Evolutionary conservation across 2,888 invertebrate genomes (phyloP).

Genomic region (Volucella inflata): DNA sequence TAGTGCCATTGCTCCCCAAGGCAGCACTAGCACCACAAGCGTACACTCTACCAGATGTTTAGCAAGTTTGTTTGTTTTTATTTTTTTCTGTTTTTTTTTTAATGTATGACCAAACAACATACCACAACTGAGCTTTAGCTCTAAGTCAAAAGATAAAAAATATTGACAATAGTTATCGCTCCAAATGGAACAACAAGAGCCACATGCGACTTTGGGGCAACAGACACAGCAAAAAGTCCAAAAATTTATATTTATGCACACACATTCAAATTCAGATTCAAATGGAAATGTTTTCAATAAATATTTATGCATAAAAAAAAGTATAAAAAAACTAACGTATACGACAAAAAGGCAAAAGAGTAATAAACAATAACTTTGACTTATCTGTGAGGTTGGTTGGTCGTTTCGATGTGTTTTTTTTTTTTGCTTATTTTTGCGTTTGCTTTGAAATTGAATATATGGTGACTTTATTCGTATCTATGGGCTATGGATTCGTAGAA

Average conservation of each 20-base stretch:
- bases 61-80: too few relatives aligned
- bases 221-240: slow-evolving; percentile 37
- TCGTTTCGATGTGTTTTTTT: background rate
- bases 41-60: too few relatives aligned
- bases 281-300: slow-evolving; percentile 61
- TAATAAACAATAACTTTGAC: slow-evolving; percentile 18
- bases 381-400: background rate
- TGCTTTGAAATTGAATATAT: too few relatives aligned
- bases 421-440: background rate
- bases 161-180: too few relatives aligned
- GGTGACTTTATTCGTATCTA: too few relatives aligned
- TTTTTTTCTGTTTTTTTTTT: too few relatives aligned
- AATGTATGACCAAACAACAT: too few relatives aligned
- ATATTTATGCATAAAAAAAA: slow-evolving; percentile 54
- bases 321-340: background rate
- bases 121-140: too few relatives aligned
- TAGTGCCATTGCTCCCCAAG: too few relatives aligned
- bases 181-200: background rate
- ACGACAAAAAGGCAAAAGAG: background rate
- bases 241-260: slow-evolving; percentile 27
- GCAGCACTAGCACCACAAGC: too few relatives aligned
- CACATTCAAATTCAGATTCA: slow-evolving; percentile 15
- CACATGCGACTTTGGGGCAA: slow-evolving; percentile 10
- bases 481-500: too few relatives aligned
- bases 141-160: too few relatives aligned